Conservation (phyloP, 92 coral and sea anemone species). For the Phymanthus crucifer region DNA sequence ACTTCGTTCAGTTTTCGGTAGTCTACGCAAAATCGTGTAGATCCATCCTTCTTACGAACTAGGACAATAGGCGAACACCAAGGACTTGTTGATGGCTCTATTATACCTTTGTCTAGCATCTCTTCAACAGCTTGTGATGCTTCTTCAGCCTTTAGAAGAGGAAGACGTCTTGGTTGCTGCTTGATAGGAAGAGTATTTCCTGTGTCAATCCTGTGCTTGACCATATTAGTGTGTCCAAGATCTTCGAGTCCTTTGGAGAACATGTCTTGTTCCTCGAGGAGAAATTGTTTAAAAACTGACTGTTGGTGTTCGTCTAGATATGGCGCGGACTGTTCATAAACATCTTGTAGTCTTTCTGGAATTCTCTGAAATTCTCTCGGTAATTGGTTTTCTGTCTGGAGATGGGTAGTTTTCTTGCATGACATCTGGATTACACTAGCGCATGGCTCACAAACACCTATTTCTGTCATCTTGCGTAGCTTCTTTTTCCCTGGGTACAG, state of each 20-base stretch:
- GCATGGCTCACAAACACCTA: slow-evolving; percentile 51
- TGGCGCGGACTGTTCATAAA: background rate
- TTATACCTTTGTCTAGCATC: slow-evolving; percentile 24
- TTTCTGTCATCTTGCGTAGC: slow-evolving; percentile 25
- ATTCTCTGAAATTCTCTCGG: background rate
- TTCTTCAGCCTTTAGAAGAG: slow-evolving; percentile 25
- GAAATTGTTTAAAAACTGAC: background rate
- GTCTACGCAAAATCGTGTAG: slow-evolving; percentile 31
- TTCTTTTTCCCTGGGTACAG: slow-evolving; percentile 17
- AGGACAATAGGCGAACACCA: slow-evolving; percentile 38
- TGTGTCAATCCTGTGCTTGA: slow-evolving; percentile 17
- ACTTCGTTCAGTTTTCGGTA: slow-evolving; percentile 35
- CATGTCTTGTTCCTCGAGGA: background rate
- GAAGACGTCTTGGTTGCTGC: slow-evolving; percentile 39
- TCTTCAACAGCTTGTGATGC: slow-evolving; percentile 33
- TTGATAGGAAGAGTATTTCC: slow-evolving; percentile 25
- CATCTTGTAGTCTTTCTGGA: background rate
- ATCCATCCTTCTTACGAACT: slow-evolving; percentile 34
- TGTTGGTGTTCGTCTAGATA: background rate
- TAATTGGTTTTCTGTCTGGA: background rate
- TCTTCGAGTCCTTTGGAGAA: slow-evolving; percentile 9
- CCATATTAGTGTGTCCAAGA: slow-evolving; percentile 36
- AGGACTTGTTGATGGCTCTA: slow-evolving; percentile 40
- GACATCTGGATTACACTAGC: slow-evolving; percentile 1
- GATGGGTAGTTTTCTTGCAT: background rate